Evolutionary conservation across 2,113 vertebrate genomes (phyloP).

Genomic region (Neomonachus schauinslandi): DNA sequence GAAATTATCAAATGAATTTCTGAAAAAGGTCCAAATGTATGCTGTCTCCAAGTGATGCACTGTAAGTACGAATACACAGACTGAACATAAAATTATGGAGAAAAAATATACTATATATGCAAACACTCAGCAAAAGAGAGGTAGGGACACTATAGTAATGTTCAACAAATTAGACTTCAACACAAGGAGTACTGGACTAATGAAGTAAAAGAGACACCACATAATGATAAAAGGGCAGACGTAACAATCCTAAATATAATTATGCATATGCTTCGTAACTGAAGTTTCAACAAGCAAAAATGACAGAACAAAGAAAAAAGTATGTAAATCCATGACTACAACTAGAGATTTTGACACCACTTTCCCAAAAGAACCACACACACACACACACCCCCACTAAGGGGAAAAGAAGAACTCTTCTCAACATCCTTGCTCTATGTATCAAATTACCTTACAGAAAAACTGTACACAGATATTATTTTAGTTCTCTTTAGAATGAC

Average conservation of each 20-base stretch:
- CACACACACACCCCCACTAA: neutral
- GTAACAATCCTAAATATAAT: neutral
- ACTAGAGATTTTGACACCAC: neutral
- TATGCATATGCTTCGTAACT: neutral
- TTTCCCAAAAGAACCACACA: neutral
- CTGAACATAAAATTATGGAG: neutral
- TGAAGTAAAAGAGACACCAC: neutral
- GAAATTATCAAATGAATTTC: neutral
- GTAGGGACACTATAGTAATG: neutral
- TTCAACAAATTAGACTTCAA: neutral
- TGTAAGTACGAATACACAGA: neutral
- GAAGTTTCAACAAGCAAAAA: neutral
- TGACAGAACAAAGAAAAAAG: neutral
- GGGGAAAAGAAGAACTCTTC: neutral
- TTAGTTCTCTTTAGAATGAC: neutral
- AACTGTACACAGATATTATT: neutral
- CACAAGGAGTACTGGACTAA: neutral
- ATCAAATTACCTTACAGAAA: neutral
- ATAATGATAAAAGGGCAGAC: neutral
- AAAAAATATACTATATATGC: neutral
- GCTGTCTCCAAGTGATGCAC: neutral
- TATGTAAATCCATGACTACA: neutral
- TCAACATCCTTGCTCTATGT: neutral
- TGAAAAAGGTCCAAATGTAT: neutral
- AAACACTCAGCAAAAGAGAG: neutral